Conservation (phyloP, 2,888 invertebrate genomes). For the Caenorhabditis zanzibari region DNA sequence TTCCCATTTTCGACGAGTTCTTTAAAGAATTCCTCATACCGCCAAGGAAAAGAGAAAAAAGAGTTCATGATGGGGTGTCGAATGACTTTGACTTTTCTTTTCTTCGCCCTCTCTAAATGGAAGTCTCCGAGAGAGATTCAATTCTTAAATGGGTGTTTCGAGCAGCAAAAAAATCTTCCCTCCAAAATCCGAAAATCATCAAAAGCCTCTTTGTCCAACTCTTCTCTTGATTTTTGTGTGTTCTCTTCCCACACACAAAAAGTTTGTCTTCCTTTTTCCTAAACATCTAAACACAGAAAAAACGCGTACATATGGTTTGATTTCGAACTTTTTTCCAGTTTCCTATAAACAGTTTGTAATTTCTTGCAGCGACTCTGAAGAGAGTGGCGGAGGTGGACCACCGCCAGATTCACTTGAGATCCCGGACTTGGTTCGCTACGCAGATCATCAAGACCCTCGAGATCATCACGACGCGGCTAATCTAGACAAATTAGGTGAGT, state of each 20-base stretch:
- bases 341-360: constrained; percentile 11
- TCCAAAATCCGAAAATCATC: constrained; percentile 64
- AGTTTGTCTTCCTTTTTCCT: constrained; percentile 34
- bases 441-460: constrained; percentile 59
- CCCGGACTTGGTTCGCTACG: constrained; percentile 61
- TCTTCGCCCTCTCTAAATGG: constrained; percentile 20
- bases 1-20: constrained; percentile 22
- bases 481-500: constrained; percentile 57
- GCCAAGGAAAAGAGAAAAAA: constrained; percentile 37
- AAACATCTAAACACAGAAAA: constrained; percentile 45
- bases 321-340: constrained; percentile 11
- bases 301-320: constrained; percentile 41
- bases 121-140: constrained; percentile 3
- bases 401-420: constrained; percentile 64
- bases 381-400: constrained; percentile 65
- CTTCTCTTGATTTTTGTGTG: constrained; percentile 62
- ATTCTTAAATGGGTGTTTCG: constrained; percentile 44
- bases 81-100: constrained; percentile 33
- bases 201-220: constrained; percentile 61
- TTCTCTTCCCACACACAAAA: constrained; percentile 59
- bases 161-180: constrained; percentile 32
- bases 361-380: constrained; percentile 67
- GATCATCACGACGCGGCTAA: constrained; percentile 59
- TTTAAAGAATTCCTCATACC: constrained; percentile 14
- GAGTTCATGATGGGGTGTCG: constrained; percentile 52